phyloP scores from a whole-genome alignment of 1,140 invertebrate genomes.

The Chironomus tepperi region DNA sequence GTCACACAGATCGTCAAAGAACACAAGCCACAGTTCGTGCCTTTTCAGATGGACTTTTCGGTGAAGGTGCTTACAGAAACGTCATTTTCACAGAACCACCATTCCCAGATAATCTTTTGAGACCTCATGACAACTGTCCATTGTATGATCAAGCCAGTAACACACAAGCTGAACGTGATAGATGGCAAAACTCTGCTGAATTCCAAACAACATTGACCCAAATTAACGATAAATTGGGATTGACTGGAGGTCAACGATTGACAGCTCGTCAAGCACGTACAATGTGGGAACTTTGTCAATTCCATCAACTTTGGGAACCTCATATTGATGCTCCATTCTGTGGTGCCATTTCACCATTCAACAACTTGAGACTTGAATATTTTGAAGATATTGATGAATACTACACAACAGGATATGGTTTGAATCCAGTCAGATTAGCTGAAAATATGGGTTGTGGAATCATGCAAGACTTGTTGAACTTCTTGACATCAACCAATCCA shows the following conservation, averaged over 20 bases:
- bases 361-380: constrained; percentile 3
- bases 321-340: not conserved
- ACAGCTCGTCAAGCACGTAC: not conserved
- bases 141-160: not conserved
- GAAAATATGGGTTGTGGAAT: not conserved
- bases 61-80: not conserved
- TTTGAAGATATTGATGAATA: constrained; percentile 23
- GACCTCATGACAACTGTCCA: constrained; percentile 4
- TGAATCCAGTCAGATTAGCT: not conserved
- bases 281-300: constrained; percentile 15
- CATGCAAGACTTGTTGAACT: constrained; percentile 1
- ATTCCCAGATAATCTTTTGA: not conserved
- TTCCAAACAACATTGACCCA: not conserved
- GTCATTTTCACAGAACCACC: not conserved
- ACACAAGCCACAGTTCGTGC: not conserved
- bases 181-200: not conserved
- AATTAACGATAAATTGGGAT: constrained; percentile 16
- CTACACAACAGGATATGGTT: not conserved
- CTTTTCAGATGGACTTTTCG: constrained; percentile 19
- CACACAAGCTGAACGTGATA: not conserved
- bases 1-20: not conserved
- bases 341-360: not conserved
- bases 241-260: not conserved
- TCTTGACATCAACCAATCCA: constrained; percentile 31
- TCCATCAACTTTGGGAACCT: not conserved